Evolutionary conservation across 1,140 invertebrate genomes (phyloP).

Genomic region (Euura lappo): DNA sequence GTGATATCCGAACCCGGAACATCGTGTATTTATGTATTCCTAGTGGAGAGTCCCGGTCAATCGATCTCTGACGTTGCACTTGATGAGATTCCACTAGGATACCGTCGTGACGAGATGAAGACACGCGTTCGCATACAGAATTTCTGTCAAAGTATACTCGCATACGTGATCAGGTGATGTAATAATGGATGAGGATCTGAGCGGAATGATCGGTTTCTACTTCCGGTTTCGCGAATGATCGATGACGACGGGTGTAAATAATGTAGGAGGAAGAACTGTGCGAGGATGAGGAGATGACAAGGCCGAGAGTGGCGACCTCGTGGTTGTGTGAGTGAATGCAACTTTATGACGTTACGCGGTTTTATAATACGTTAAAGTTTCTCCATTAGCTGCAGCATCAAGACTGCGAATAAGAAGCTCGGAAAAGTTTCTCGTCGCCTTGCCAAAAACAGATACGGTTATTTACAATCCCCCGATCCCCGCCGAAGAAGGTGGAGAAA

Average conservation of each 20-base stretch:
- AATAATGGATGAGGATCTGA: no score
- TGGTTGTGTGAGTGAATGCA: no score
- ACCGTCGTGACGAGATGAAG: not conserved
- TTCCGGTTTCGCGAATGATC: no score
- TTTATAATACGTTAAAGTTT: not conserved
- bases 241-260: no score
- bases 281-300: not conserved
- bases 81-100: not conserved
- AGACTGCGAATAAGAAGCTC: not conserved
- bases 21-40: not conserved
- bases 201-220: no score
- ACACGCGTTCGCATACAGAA: not conserved
- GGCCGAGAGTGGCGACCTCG: no score
- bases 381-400: not conserved
- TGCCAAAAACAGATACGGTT: slow-evolving; percentile 5
- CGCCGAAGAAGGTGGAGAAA: no score
- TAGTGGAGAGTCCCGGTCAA: not conserved
- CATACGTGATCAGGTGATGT: no score
- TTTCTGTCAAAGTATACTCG: no score
- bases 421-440: not conserved
- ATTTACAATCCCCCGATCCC: not conserved
- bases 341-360: no score
- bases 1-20: not conserved
- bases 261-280: no score
- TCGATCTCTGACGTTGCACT: not conserved